Base-by-base conservation (phyloP, 2,888 invertebrate species). In the Drosophila barbarae region DNA sequence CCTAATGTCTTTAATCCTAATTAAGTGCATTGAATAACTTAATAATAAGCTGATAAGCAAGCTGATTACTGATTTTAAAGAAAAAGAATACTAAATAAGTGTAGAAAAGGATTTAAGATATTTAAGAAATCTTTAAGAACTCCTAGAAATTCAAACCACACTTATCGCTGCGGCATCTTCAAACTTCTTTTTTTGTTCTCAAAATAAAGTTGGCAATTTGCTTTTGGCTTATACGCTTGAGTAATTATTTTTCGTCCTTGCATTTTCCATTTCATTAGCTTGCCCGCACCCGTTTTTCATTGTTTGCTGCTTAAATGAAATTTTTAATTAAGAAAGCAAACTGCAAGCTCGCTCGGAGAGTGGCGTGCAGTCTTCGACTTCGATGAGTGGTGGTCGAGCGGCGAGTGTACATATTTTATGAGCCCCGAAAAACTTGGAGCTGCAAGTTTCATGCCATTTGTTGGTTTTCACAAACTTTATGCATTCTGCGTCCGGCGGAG, bases 301-400 rank as follows among this genome's bases (percentile, higher is more conserved):
- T 80, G 80, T 83, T 80, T 77, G 80, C 75, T 49, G 66, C 59
- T 38, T 28, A 28, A 73, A 70, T 53, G 65, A 68, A 77, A 72
- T 67, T 83, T 80, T 80, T 80, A 80, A 79, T 79, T 80, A 79
- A 77, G 74, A 76, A 74, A 76, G 72, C 71, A 74, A 80, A 26
- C 26, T 7, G 7, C 21, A 21, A 21, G 59, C 80, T 42, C 26
- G 23, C 23, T 68, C 50, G 57, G 73, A 65, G 64, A 69, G 61
- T 51, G 57, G 59, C 63, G 52, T 60, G 59, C 74, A 56, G 77
- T 69, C 66, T 74, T n/a, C 32, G 58, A 59, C 44, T 59, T 77
- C 72, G 77, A 79, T 77, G 70, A 82, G 55, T 81, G 53, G 36
- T 30, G 53, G 36, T 30, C 64, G 34, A 53, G 42, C 44, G 30